Conservation (phyloP, 2,113 vertebrate species). For the Castor canadensis region DNA sequence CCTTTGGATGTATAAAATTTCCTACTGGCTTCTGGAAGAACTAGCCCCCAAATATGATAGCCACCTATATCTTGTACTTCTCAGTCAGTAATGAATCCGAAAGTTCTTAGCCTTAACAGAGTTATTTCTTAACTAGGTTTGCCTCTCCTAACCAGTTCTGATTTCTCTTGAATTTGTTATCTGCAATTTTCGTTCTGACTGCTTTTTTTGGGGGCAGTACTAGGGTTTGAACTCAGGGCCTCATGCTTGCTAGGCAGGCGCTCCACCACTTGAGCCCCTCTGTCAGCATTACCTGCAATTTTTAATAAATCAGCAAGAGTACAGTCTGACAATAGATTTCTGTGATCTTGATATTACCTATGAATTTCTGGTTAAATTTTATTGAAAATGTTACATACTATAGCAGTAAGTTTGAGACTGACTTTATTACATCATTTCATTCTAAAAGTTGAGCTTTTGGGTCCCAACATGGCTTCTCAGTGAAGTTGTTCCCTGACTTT, state of each 20-base stretch:
- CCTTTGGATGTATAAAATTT: slow-evolving; percentile 6
- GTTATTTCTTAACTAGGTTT: neutral
- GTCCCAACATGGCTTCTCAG: neutral
- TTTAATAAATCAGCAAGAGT: neutral
- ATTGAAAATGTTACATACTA: neutral
- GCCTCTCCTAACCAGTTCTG: neutral
- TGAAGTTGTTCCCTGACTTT: neutral
- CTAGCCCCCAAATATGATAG: neutral
- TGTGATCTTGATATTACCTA: neutral
- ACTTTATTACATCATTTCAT: neutral
- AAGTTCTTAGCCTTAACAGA: neutral
- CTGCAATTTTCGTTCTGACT: too few species aligned
- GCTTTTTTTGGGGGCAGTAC: too few species aligned
- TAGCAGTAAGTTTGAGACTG: neutral
- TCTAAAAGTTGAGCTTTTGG: neutral
- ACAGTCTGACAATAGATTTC: neutral
- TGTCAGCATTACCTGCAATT: too few species aligned
- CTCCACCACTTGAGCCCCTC: too few species aligned
- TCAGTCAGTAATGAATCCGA: neutral
- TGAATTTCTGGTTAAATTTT: slow-evolving; percentile 22
- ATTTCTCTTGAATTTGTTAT: neutral
- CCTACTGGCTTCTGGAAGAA: neutral
- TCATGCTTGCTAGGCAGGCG: too few species aligned
- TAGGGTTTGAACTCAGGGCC: too few species aligned
- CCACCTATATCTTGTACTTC: neutral